phyloP scores from a whole-genome alignment of 2,888 invertebrate species.

The Agonopterix alstromeriana region DNA sequence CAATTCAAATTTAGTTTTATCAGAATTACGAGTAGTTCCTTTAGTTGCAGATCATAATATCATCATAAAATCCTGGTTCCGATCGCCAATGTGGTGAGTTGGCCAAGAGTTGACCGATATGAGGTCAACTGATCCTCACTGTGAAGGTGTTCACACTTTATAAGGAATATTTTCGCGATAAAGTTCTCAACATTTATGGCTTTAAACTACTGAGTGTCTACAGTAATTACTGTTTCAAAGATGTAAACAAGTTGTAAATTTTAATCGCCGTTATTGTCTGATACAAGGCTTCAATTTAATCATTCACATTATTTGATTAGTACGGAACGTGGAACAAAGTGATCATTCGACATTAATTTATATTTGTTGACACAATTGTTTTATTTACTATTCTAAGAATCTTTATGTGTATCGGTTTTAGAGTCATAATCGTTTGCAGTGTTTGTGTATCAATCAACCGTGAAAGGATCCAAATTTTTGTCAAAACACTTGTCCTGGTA shows the following conservation, averaged over 20 bases:
- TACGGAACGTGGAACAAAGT: constrained; percentile 16
- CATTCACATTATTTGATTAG: constrained; percentile 20
- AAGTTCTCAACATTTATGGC: too few species aligned
- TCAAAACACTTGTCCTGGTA: constrained; percentile 9
- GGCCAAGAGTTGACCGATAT: too few species aligned
- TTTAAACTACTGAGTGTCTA: too few species aligned
- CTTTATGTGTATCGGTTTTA: neutral
- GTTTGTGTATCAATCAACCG: constrained; percentile 5
- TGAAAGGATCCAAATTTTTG: constrained; percentile 14
- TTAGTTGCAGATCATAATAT: too few species aligned
- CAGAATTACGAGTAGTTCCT: too few species aligned
- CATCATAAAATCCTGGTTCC: too few species aligned
- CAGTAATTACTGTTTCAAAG: too few species aligned
- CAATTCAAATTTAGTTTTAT: too few species aligned
- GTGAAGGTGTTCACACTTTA: too few species aligned
- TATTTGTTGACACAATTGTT: neutral
- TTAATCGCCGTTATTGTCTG: constrained; percentile 6
- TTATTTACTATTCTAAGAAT: neutral
- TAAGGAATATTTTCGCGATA: too few species aligned
- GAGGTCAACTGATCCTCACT: too few species aligned
- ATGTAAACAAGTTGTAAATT: neutral
- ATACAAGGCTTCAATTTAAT: constrained; percentile 6
- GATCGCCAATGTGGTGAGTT: too few species aligned
- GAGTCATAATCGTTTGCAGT: neutral
- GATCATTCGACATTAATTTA: constrained; percentile 7